Evolutionary conservation across 2,797 vertebrate genomes (phyloP).

Genomic region (Malurus splendens): DNA sequence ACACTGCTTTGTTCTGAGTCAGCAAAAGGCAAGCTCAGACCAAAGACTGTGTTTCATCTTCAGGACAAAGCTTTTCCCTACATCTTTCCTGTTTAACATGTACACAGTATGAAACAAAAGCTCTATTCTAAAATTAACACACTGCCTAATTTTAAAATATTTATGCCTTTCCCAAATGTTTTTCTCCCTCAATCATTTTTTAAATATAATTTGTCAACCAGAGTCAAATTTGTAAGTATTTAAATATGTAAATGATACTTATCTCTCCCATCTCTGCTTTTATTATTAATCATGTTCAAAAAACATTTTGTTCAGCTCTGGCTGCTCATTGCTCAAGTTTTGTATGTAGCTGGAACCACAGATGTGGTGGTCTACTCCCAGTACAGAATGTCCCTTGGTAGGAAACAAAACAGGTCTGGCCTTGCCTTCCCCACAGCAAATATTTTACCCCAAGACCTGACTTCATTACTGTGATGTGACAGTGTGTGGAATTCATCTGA

Average conservation of each 20-base stretch:
- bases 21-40: background rate
- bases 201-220: background rate
- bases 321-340: background rate
- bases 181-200: background rate
- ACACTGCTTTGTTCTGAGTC: background rate
- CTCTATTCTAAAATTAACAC: background rate
- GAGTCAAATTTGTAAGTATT: background rate
- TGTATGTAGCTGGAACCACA: background rate
- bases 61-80: background rate
- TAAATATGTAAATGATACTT: background rate
- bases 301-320: background rate
- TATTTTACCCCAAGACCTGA: background rate
- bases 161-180: background rate
- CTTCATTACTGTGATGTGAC: background rate
- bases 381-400: background rate
- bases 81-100: background rate
- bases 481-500: background rate
- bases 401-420: background rate
- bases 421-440: background rate
- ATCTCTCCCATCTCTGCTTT: background rate
- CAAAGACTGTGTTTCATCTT: background rate
- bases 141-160: background rate
- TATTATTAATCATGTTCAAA: background rate
- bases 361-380: background rate
- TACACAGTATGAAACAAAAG: background rate